Evolutionary conservation across 2,888 invertebrate species (phyloP), one percentile per base, ranked within the genome.

Genomic region (Aspidiotus rigidus): DNA sequence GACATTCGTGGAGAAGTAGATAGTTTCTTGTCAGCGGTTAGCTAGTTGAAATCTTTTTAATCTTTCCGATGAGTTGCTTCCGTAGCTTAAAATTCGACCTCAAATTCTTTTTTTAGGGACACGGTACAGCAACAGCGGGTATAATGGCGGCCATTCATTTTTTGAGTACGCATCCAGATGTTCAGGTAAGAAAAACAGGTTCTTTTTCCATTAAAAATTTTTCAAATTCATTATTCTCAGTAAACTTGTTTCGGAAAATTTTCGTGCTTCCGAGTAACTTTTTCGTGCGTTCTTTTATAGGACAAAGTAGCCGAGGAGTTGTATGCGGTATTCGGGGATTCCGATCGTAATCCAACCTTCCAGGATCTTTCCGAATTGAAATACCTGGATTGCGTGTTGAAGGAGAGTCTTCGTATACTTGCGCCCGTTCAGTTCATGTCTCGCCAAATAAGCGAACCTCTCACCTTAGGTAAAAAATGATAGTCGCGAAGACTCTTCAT

Each of bases 21-120:
- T 73, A 88, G 87, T 0, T 87, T 88, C 73, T 84, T 87, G 84
- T 88, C 88, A 77, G 87, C 84, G 17, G 84, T 83, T 42, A 81
- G 81, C 15, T 10, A 55, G 17, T 9, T 55, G 5, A 55, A 9
- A 16, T 9, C 8, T 15, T 8, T 16, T 55, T 6, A 53, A 28
- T 28, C 28, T 28, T 28, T 28, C 5, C 28, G 5, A 28, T 5
- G 28, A 28, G 28, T 55, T 15, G 17, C 56, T 16, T 13, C 13
- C 53, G 11, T 11, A 55, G 9, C 56, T 16, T 6, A 9, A 55
- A 55, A 55, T 9, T 55, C 15, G 17, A 16, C 7, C 9, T 7
- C 16, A 6, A 55, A 55, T 9, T 55, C 8, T 55, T 55, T 55
- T 62, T 42, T 2, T 8, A 62, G 62, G 62, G 62, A 13, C 62